Evolutionary conservation across 1,140 invertebrate genomes (phyloP).

Genomic region (Bombus turneri): DNA sequence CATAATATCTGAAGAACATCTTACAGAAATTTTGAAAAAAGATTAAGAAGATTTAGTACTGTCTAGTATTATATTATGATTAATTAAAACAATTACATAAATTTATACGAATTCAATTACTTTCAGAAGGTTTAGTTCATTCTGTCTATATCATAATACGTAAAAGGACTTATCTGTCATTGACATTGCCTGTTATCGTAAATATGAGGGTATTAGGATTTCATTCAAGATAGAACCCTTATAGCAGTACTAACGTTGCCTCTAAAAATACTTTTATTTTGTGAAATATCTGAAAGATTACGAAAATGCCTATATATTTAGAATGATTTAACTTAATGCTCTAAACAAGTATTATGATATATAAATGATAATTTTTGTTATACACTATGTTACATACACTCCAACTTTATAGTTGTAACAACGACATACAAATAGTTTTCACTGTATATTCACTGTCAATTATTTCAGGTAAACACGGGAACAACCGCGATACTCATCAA

Average conservation of each 20-base stretch:
- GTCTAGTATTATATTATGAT: too few relatives aligned
- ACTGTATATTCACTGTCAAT: constrained; percentile 38
- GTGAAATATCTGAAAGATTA: too few relatives aligned
- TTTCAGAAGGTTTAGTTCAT: too few relatives aligned
- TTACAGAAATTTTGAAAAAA: too few relatives aligned
- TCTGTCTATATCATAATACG: too few relatives aligned
- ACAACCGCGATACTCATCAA: constrained; percentile 94
- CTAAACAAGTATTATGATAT: background rate
- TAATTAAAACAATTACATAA: too few relatives aligned
- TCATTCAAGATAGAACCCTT: background rate
- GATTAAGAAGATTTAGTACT: too few relatives aligned
- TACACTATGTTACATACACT: too few relatives aligned
- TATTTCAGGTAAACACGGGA: constrained; percentile 88
- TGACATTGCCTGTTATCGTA: background rate
- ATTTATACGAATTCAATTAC: too few relatives aligned
- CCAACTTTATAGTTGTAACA: background rate
- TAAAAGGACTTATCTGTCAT: background rate
- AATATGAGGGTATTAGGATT: background rate
- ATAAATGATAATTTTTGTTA: background rate
- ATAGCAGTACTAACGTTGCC: background rate
- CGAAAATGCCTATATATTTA: background rate
- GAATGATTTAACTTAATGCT: background rate
- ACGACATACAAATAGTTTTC: background rate
- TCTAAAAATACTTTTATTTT: too few relatives aligned
- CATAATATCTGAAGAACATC: too few relatives aligned